Evolutionary conservation across 1,140 invertebrate species (phyloP).

Genomic region (Pemphigus obesinymphae): DNA sequence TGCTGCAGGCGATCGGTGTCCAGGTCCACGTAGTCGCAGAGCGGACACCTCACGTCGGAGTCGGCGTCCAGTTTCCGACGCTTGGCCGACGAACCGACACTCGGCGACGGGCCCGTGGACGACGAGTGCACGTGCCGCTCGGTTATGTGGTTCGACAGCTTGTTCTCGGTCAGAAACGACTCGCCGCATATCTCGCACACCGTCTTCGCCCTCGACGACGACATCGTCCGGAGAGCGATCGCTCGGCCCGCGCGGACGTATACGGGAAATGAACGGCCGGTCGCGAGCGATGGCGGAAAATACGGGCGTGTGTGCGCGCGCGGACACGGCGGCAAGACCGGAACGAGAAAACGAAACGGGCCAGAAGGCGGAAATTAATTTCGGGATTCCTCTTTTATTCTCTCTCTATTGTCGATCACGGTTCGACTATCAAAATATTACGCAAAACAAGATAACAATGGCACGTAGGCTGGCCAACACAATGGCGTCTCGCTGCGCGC

Average conservation of each 20-base stretch:
- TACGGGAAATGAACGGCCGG: background rate
- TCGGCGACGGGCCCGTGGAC: background rate
- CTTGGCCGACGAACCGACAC: constrained; percentile 10
- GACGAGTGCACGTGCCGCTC: constrained; percentile 26
- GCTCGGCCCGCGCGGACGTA: background rate
- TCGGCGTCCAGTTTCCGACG: constrained; percentile 17
- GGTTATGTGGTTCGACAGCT: constrained; percentile 29
- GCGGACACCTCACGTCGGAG: constrained; percentile 16
- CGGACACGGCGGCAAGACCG: too few relatives aligned
- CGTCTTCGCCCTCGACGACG: constrained; percentile 6
- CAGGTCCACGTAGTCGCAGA: constrained; percentile 15
- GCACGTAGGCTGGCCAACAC: background rate
- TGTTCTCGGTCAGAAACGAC: constrained; percentile 33
- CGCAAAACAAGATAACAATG: constrained; percentile 14
- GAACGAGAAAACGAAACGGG: background rate
- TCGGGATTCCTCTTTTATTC: background rate
- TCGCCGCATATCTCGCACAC: constrained; percentile 35
- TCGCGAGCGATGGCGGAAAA: background rate
- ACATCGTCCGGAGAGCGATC: background rate
- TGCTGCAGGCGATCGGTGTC: constrained; percentile 27
- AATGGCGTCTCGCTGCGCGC: background rate
- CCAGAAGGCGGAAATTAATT: background rate
- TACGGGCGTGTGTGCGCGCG: background rate
- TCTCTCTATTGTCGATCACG: background rate
- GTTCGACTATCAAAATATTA: constrained; percentile 27